Evolutionary conservation across 2,113 vertebrate species (phyloP), one percentile per base, ranked within the genome.

Genomic region (Harpagus bidentatus): DNA sequence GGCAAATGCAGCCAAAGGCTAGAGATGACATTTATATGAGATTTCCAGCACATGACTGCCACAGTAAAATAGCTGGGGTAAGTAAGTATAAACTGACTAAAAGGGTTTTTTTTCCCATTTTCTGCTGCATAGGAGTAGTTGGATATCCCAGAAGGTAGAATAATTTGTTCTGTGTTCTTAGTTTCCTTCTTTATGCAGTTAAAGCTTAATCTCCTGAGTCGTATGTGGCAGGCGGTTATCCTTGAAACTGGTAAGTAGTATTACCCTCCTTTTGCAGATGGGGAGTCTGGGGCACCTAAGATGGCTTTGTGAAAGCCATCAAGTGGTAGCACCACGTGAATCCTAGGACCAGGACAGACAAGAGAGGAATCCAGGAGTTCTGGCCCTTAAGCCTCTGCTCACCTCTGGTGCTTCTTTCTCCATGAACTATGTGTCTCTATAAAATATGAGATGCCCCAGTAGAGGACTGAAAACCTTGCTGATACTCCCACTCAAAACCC

Each of bases 91-190:
- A 89, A 90, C 78, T 31, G 56, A 58, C 16, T 50, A 34, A 69
- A 95, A 40, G 34, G 65, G 20, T 26, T 91, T 89, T 88, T 88
- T 72, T 40, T 61, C 91, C 70, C 52, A 16, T 66, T 95, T 91
- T 79, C 74, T 94, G 62, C 61, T 82, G 36, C 53, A 53, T 2
- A 19, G 38, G 40, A 81, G 40, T 85, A 89, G 70, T 31, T 77
- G 88, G 72, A 50, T 89, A 47, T 91, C 78, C 38, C 74, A 91
- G 70, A 89, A 93, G 66, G 55, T 26, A 55, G 42, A 85, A 91
- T 73, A 77, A 87, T 88, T 87, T 91, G 25, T 93, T 96, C 62
- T 40, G 21, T 93, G 26, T 89, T 95, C 77, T 95, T 91, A 56
- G 56, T 87, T 95, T 93, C n/a, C 58, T 76, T 76, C 50, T 79